Percentiles rank a stretch among this genome's conserved stretches.
These are phyloP conservation scores for Agonopterix heracliana DNA, from an alignment of 2,888 invertebrate species.

Conservation along the genomic window DNA sequence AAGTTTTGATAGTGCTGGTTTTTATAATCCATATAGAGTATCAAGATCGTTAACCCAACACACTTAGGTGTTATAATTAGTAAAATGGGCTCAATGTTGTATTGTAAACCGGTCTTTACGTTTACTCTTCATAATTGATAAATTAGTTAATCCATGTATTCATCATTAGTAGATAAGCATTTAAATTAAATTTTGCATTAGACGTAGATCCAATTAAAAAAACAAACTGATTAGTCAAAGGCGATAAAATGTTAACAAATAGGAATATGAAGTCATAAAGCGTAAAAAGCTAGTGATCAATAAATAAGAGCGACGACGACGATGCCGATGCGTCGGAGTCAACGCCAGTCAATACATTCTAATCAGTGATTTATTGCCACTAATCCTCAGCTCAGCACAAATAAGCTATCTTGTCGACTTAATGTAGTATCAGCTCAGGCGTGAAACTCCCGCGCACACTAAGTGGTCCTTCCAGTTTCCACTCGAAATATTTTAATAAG, in stretches of 20 bases:
- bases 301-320: slow-evolving; percentile 58
- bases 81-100: slow-evolving; percentile 4
- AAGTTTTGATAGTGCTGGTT: background rate
- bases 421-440: slow-evolving; percentile 75
- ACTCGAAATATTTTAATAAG: slow-evolving; percentile 77
- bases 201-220: slow-evolving; percentile 47
- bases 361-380: slow-evolving; percentile 76
- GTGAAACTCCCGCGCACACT: slow-evolving; percentile 76
- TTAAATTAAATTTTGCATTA: slow-evolving; percentile 42
- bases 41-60: slow-evolving; percentile 4
- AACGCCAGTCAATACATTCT: slow-evolving; percentile 75
- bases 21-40: background rate
- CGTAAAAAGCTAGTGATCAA: slow-evolving; percentile 53
- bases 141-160: slow-evolving; percentile 25
- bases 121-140: slow-evolving; percentile 43
- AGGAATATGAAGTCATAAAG: slow-evolving; percentile 58
- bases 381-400: slow-evolving; percentile 75
- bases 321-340: slow-evolving; percentile 57
- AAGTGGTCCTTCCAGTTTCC: slow-evolving; percentile 77
- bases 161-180: slow-evolving; percentile 28
- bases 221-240: slow-evolving; percentile 46
- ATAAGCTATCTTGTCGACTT: slow-evolving; percentile 77
- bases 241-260: slow-evolving; percentile 52
- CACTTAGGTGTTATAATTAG: slow-evolving; percentile 5
- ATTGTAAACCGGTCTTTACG: slow-evolving; percentile 9